Conservation (phyloP, 1,140 invertebrate species). For the Drosophila mayri region DNA sequence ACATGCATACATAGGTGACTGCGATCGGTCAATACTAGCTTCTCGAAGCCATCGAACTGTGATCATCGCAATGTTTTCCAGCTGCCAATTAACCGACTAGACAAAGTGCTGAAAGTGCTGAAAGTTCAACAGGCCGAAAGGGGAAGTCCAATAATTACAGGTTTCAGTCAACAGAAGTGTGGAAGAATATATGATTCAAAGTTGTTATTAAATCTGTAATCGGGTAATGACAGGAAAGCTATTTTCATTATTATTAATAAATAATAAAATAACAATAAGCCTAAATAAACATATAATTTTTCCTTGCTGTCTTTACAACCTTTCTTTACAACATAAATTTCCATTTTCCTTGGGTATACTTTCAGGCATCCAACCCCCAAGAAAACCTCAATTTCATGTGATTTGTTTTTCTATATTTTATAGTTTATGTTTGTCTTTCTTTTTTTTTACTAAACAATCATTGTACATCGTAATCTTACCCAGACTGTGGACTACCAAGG, state of each 20-base stretch:
- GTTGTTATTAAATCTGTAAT: neutral
- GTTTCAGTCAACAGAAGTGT: neutral
- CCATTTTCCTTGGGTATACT: neutral
- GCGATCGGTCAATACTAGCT: constrained; percentile 7
- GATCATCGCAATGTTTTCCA: constrained; percentile 3
- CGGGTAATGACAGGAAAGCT: neutral
- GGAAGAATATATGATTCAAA: neutral
- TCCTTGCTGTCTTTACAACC: neutral
- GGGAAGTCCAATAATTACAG: constrained; percentile 14
- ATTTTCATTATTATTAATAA: neutral
- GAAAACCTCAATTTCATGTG: neutral
- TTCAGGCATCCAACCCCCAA: constrained; percentile 2
- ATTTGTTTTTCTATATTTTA: neutral
- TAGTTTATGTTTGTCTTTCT: constrained; percentile 7
- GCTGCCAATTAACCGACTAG: constrained; percentile 23
- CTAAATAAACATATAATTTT: too few species aligned
- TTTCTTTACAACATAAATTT: neutral
- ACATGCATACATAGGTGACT: constrained; percentile 5
- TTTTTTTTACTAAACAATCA: constrained; percentile 35
- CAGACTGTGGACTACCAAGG: constrained; percentile 48
- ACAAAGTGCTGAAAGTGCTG: neutral
- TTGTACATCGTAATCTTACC: constrained; percentile 46
- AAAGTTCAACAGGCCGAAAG: constrained; percentile 33
- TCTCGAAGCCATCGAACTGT: neutral
- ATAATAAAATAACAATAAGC: too few species aligned